Evolutionary conservation across 2,797 vertebrate genomes (phyloP), one percentile per base, ranked within the genome.

Genomic region (Tachyglossus aculeatus): DNA sequence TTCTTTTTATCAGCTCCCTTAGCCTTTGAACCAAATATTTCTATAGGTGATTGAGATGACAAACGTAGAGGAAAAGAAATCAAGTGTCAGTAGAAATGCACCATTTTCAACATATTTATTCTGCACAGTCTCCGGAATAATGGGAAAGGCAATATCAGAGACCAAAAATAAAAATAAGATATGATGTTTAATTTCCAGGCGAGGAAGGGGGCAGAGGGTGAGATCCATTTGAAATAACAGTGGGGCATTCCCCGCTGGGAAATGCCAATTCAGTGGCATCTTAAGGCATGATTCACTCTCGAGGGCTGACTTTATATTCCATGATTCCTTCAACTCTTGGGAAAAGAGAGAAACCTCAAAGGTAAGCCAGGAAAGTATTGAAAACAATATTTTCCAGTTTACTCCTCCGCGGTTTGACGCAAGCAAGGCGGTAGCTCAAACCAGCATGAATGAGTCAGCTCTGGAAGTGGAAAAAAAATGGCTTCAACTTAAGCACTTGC

Each of bases 21-120:
- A 81, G 71, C 59, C 62, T 83, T 78, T 83, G 68, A 81, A 71
- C 74, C 68, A 85, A 80, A 76, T 61, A 74, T 80, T 81, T 74
- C 80, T 81, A 60, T 78, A 39, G 59, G 66, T 69, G 59, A 85
- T 81, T 74, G 68, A 64, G 56, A 83, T 80, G 78, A 80, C 74
- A 18, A 37, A 78, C 67, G 45, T 19, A 36, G n/a, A 11, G 60
- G 56, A 58, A 76, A 71, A 48, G 56, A 83, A 81, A 80, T 75
- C 75, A 75, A 76, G 34, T 69, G 57, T 57, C 74, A 71, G 76
- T 63, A 74, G 67, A 74, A 78, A 77, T 33, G 72, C 70, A 39
- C 74, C 59, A 74, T 76, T 87, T 74, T 64, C 54, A 9, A 9
- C n/a, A 57, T 83, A 80, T 85, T 83, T 83, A 81, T 78, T 85